Percentiles rank a stretch among this genome's conserved stretches.
phyloP scores from a whole-genome alignment of 2,113 vertebrate genomes.

The Phrynosoma platyrhinos region DNA sequence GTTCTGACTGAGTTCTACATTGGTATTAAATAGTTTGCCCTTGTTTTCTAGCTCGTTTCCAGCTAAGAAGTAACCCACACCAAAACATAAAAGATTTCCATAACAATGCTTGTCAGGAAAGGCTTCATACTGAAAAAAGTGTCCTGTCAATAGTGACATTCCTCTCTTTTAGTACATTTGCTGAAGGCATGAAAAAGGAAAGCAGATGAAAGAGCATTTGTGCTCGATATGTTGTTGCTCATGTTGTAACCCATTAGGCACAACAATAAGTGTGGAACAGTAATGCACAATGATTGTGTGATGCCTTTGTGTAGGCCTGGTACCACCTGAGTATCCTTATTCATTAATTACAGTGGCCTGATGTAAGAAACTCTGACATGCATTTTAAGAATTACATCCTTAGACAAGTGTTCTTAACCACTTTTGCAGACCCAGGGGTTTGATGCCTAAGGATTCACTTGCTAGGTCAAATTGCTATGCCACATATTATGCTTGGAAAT shows the following conservation, averaged over 20 bases:
- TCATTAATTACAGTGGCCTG: not conserved
- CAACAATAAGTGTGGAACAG: constrained; percentile 35
- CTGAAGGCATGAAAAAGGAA: constrained; percentile 43
- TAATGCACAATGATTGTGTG: constrained; percentile 34
- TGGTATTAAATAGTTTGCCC: not conserved
- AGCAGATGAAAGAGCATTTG: constrained; percentile 26
- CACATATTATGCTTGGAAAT: not conserved
- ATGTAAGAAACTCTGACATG: constrained; percentile 16
- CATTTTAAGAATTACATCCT: not conserved
- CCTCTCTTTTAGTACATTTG: constrained; percentile 34
- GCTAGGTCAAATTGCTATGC: not conserved
- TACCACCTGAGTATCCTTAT: constrained; percentile 8
- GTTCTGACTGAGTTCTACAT: not conserved
- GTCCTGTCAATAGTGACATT: constrained; percentile 39
- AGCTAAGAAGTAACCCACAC: not conserved
- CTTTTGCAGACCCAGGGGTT: too few relatives aligned
- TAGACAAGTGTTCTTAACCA: not conserved
- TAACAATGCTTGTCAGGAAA: constrained; percentile 63
- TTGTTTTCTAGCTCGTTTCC: constrained; percentile 14
- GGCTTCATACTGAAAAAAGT: constrained; percentile 44
- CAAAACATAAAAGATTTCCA: constrained; percentile 51
- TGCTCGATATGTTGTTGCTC: constrained; percentile 4
- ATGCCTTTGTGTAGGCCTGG: not conserved
- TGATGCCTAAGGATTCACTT: not conserved
- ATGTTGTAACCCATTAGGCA: not conserved